A percentile compares a stretch with the other conserved stretches of the same genome.
Conservation (phyloP, 2,113 vertebrate species). For the Rhinolophus ferrumequinum region DNA sequence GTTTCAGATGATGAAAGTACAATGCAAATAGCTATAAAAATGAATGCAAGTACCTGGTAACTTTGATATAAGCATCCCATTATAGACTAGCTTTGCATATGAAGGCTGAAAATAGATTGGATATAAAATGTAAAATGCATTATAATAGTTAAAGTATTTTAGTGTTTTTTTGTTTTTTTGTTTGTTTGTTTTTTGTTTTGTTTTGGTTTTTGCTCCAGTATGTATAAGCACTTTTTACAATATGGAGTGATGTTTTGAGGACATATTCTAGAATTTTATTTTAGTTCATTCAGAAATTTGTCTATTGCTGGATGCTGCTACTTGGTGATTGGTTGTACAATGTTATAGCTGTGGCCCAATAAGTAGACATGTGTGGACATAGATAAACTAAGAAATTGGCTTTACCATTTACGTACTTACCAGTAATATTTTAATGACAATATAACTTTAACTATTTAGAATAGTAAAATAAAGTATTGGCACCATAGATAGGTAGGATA, state of each 20-base stretch:
- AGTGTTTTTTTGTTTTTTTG: not conserved
- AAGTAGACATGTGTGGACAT: not conserved
- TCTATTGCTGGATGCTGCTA: not conserved
- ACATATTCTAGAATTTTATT: not conserved
- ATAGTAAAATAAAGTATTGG: not conserved
- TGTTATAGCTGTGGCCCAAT: not conserved
- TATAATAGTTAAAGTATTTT: not conserved
- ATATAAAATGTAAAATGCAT: not conserved
- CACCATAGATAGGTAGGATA: not conserved
- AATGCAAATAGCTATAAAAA: conserved; percentile 51
- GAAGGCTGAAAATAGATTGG: not conserved
- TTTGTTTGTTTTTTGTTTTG: not conserved
- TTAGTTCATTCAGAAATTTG: not conserved
- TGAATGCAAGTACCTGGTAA: not conserved
- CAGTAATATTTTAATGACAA: not conserved
- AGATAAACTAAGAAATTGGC: not conserved
- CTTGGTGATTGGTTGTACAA: not conserved
- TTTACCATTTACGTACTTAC: not conserved
- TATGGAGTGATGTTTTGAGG: not conserved
- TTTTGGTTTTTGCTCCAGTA: not conserved
- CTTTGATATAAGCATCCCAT: not conserved
- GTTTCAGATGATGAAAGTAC: conserved; percentile 50
- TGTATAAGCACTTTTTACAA: not conserved
- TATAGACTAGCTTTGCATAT: not conserved
- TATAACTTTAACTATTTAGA: not conserved